A percentile compares a stretch with the other conserved stretches of the same genome.
Evolutionary conservation across 2,888 invertebrate species (phyloP).

Genomic region (Trypoxylon attenuatum): DNA sequence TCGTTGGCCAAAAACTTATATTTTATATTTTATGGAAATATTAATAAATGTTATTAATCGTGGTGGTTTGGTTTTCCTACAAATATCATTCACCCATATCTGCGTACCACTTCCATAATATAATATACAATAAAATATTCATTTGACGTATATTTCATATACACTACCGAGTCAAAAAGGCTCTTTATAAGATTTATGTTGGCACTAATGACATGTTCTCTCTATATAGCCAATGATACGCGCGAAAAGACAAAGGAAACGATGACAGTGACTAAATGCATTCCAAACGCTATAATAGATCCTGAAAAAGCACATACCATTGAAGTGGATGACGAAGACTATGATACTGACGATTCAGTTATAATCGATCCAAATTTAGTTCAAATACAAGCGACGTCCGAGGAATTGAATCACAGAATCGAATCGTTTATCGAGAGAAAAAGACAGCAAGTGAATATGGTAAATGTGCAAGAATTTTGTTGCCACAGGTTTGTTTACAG

Average conservation of each 20-base stretch:
- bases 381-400: constrained; percentile 82
- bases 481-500: constrained; percentile 61
- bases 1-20: background rate
- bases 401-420: constrained; percentile 83
- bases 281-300: constrained; percentile 12
- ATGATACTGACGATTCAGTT: constrained; percentile 22
- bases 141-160: too few species aligned
- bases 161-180: too few species aligned
- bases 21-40: constrained; percentile 11
- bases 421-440: constrained; percentile 85
- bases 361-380: constrained; percentile 76
- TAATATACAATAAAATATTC: too few species aligned
- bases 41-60: constrained; percentile 22
- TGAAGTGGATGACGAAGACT: constrained; percentile 2
- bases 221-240: constrained; percentile 3
- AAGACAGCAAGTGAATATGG: constrained; percentile 83
- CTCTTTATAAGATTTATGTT: too few species aligned
- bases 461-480: constrained; percentile 86
- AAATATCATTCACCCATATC: constrained; percentile 21
- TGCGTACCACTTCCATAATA: too few species aligned
- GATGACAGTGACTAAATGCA: constrained; percentile 6
- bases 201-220: background rate
- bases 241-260: constrained; percentile 9
- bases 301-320: background rate
- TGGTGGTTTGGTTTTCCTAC: background rate